Evolutionary conservation across 2,113 vertebrate species (phyloP), one percentile per base, ranked within the genome.

Genomic region (Zootoca vivipara): DNA sequence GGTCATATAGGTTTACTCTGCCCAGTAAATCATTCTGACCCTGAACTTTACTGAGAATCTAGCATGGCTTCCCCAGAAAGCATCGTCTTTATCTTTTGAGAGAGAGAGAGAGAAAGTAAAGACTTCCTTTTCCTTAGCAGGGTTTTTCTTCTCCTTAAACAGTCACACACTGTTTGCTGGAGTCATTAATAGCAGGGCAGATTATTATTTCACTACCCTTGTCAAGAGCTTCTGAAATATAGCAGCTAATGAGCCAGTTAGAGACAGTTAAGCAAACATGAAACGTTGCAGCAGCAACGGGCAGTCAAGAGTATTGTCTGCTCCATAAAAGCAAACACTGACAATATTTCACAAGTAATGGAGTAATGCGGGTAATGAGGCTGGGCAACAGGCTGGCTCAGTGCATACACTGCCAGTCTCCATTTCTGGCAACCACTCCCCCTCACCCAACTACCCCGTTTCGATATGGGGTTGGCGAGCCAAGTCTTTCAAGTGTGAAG

Each of bases 331-430:
- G 58, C 38, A 56, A 35, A 46, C 24, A 58, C 33, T 56, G 24
- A 62, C 42, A 80, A 40, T 40, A 75, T 94, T 64, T 81, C 56
- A 73, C 74, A 85, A 72, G 20, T 35, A 72, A 81, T 85, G 87
- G 81, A 78, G 15, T n/a, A 69, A 72, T 87, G 85, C 26, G 42
- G 74, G 4, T 28, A n/a, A 38, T 56, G 20, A 81, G 9, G 16
- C 16, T 22, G 69, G 22, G 35, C 35, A 40, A 35, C 15, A 70
- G 4, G 46, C n/a, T n/a, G 42, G 4, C 70, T 33, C 38, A 40
- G 72, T 80, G n/a, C 20, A 1, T 70, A 26, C 9, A 16, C n/a
- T 70, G 7, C 22, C 58, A 22, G 8, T 82, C 7, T 74, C n/a
- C 5, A 74, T 6, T 7, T 38, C 6, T 30, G 26, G 26, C 46